Base-by-base conservation (phyloP, 2,113 vertebrate genomes). In the Phylloscopus whistleri region DNA sequence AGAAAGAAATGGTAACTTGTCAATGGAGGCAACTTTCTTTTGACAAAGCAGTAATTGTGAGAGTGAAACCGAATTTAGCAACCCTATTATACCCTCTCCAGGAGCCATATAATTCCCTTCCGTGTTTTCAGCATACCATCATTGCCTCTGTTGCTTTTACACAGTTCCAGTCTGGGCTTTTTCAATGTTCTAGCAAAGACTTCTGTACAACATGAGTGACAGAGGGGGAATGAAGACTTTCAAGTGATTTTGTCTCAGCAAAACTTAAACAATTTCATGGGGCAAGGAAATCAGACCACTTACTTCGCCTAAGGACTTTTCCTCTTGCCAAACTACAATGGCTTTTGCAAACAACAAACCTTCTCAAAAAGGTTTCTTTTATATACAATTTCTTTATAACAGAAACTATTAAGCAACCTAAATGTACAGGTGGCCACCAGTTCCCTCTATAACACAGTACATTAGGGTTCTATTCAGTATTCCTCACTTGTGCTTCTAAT, bases 341-440 rank as follows among this genome's bases (percentile, higher is more conserved):
- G 52, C 27, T 93, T 94, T 69, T 88, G n/a, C 55, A 92, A 94
- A 89, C 81, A 94, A 94, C 49, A 95, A 76, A 90, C 33, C 46
- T 90, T 64, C 85, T 90, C 79, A 81, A 92, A 86, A 75, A 91
- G 73, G 68, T 84, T n/a, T n/a, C n/a, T n/a, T n/a, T n/a, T n/a
- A n/a, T 77, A 73, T 33, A 90, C n/a, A 53, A 68, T 51, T 84
- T 88, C 85, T 96, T 89, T 84, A 75, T 48, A 89, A 89, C 78
- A 88, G 88, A 90, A 96, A 73, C 85, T 92, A 93, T 66, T 76
- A 90, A n/a, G 53, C 83, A 94, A 82, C 76, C 77, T 93, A 95
- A 96, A 93, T 75, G 84, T 4, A 96, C 67, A 86, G 86, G 43
- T 75, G 0, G 1, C 56, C 90, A 89, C 83, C 60, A 84, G 68